phyloP scores from a whole-genome alignment of 1,140 invertebrate genomes.

The Procambarus virginalis region DNA sequence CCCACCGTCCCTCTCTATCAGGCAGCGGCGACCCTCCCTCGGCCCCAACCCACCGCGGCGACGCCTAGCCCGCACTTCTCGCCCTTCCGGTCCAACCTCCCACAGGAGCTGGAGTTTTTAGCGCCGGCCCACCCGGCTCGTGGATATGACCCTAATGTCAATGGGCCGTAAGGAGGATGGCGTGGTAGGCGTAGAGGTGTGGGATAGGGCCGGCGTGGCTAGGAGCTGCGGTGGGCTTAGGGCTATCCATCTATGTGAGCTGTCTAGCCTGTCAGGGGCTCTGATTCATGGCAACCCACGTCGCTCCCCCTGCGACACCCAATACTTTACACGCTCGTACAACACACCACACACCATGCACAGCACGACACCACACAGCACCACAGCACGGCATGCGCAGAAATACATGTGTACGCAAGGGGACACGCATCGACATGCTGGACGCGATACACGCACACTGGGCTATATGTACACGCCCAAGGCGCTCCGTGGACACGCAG shows the following conservation, averaged over 20 bases:
- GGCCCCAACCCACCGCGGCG: conserved; percentile 11
- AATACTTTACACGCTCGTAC: conserved; percentile 56
- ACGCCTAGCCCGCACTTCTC: conserved; percentile 3
- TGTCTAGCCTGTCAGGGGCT: conserved; percentile 59
- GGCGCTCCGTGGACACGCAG: no score
- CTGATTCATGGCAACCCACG: conserved; percentile 63
- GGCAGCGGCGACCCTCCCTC: background rate
- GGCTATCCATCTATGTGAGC: conserved; percentile 67
- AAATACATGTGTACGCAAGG: background rate
- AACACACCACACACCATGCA: conserved; percentile 33
- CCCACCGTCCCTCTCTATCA: conserved; percentile 60
- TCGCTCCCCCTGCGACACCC: conserved; percentile 52
- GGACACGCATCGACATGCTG: background rate
- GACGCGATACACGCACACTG: background rate
- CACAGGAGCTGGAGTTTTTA: conserved; percentile 9
- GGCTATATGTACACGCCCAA: background rate
- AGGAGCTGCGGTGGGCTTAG: conserved; percentile 49
- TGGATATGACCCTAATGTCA: conserved; percentile 46
- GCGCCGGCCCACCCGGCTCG: background rate
- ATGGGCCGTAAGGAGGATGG: background rate
- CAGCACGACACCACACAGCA: conserved; percentile 33
- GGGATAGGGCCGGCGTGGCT: conserved; percentile 42
- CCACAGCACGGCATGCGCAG: background rate
- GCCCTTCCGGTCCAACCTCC: conserved; percentile 22
- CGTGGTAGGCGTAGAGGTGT: background rate